These are phyloP conservation scores for Drymodes brunneopygia DNA, from an alignment of 2,113 vertebrate genomes.

Conservation along the genomic window DNA sequence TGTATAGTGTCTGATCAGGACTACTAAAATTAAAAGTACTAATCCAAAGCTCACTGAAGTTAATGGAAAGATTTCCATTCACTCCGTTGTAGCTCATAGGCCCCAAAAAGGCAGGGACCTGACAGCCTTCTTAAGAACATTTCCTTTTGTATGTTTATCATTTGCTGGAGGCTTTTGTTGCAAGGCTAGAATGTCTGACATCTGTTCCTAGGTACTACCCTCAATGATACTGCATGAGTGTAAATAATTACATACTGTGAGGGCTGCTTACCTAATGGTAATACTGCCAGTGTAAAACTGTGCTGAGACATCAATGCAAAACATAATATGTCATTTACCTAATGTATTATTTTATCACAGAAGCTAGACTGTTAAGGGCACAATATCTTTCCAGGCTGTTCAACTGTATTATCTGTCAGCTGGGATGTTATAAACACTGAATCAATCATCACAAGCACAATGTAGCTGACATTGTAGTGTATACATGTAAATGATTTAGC, in stretches of 20 bases:
- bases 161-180: not conserved
- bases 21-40: not conserved
- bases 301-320: not conserved
- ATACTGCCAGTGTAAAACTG: not conserved
- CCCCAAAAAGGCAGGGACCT: not conserved
- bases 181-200: not conserved
- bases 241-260: not conserved
- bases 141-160: not conserved
- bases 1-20: not conserved
- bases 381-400: not conserved
- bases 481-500: not conserved
- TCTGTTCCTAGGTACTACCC: not conserved
- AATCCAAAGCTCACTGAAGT: not conserved
- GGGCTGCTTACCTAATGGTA: not conserved
- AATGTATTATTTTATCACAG: not conserved
- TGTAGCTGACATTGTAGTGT: not conserved
- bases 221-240: not conserved
- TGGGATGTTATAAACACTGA: not conserved
- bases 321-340: not conserved
- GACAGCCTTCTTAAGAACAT: not conserved
- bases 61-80: not conserved
- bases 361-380: not conserved
- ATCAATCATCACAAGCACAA: not conserved
- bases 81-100: not conserved
- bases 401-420: not conserved